These are phyloP conservation scores for Sphyrna mokarran DNA, from an alignment of 2,113 vertebrate species.

Conservation along the genomic window DNA sequence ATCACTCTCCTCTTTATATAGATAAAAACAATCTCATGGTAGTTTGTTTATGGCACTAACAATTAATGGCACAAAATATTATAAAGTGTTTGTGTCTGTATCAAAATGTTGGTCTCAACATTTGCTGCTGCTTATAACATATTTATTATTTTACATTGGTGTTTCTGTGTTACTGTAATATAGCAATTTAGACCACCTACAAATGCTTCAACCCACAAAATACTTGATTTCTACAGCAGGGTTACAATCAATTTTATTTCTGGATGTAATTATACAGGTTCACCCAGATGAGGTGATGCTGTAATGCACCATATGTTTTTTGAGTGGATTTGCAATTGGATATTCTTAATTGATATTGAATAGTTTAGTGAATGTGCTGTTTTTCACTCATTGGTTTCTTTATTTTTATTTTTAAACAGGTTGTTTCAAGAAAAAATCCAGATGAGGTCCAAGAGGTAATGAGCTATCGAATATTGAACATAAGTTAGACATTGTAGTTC, in stretches of 20 bases:
- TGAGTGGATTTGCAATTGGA: neutral
- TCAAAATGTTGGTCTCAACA: neutral
- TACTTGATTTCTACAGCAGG: neutral
- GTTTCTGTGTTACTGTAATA: neutral
- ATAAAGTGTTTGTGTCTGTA: neutral
- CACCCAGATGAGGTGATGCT: neutral
- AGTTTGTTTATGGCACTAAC: neutral
- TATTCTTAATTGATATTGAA: neutral
- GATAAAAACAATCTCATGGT: too few species aligned
- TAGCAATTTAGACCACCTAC: neutral
- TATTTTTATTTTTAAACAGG: conserved; percentile 57
- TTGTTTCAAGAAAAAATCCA: conserved; percentile 89
- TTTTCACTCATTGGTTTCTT: neutral
- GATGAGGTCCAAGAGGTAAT: conserved; percentile 97
- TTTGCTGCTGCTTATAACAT: neutral
- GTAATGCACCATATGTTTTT: neutral
- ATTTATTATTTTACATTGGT: neutral
- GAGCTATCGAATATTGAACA: neutral
- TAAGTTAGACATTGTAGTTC: neutral
- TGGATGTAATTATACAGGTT: neutral
- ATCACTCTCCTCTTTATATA: too few species aligned
- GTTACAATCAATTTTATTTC: neutral
- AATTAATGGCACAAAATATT: neutral
- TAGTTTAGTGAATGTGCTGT: neutral
- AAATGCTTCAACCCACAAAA: neutral